These are phyloP conservation scores for Heteropelma amictum DNA, from an alignment of 2,888 invertebrate species.

Conservation along the genomic window DNA sequence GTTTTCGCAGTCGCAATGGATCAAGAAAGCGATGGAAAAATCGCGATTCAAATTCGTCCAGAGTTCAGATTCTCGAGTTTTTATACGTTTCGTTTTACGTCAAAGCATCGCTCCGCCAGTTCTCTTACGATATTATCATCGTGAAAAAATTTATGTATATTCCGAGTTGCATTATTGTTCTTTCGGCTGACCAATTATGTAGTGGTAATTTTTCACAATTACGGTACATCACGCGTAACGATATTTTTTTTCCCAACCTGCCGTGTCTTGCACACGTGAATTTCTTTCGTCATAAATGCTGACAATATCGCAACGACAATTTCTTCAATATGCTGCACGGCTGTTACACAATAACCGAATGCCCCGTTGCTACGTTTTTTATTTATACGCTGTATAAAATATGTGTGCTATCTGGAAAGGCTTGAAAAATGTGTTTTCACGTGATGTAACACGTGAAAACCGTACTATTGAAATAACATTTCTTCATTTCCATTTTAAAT, in stretches of 20 bases:
- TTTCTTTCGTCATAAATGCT: constrained; percentile 58
- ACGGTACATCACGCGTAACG: constrained; percentile 44
- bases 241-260: constrained; percentile 22
- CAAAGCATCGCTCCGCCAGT: not conserved
- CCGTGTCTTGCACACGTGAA: constrained; percentile 50
- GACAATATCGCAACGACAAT: constrained; percentile 54
- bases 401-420: not conserved
- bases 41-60: constrained; percentile 32
- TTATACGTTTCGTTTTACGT: not conserved
- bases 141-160: constrained; percentile 23
- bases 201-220: constrained; percentile 52
- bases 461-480: too few species aligned
- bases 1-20: constrained; percentile 15
- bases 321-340: constrained; percentile 18
- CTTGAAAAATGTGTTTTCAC: too few species aligned
- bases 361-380: not conserved
- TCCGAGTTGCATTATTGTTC: constrained; percentile 17
- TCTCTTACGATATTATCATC: constrained; percentile 23
- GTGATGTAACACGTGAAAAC: too few species aligned
- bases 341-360: constrained; percentile 1
- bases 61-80: constrained; percentile 27
- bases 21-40: constrained; percentile 28
- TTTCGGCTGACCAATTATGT: constrained; percentile 29
- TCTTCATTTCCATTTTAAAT: too few species aligned
- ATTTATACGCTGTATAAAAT: not conserved